Evolutionary conservation across 2,797 vertebrate species (phyloP).

Genomic region (Scyliorhinus canicula): DNA sequence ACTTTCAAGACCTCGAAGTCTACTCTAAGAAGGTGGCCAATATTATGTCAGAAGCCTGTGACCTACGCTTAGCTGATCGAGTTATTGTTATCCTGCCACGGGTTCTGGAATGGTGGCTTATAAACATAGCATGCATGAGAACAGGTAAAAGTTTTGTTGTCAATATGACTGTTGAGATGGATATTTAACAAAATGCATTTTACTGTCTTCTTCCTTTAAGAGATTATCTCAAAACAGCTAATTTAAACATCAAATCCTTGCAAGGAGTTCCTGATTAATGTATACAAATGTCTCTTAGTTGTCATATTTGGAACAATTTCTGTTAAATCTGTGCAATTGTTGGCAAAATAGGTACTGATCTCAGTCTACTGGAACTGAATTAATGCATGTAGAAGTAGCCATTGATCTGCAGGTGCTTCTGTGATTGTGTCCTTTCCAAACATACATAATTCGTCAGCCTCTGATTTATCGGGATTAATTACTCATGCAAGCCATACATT

Average conservation of each 20-base stretch:
- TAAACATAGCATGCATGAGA: slow-evolving; percentile 68
- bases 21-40: slow-evolving; percentile 63
- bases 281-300: background rate
- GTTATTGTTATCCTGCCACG: slow-evolving; percentile 63
- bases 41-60: slow-evolving; percentile 58
- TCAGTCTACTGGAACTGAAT: background rate
- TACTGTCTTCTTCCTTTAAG: background rate
- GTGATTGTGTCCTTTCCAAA: background rate
- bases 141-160: slow-evolving; percentile 54
- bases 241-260: background rate
- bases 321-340: background rate
- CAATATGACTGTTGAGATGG: background rate
- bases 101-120: slow-evolving; percentile 72
- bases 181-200: background rate
- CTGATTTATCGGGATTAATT: background rate
- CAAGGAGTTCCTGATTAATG: background rate
- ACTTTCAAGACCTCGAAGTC: slow-evolving; percentile 65
- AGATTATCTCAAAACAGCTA: background rate
- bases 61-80: slow-evolving; percentile 58
- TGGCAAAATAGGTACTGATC: background rate
- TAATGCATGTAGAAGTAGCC: background rate
- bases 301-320: background rate
- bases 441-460: background rate
- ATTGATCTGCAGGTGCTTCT: background rate
- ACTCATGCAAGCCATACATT: background rate